A percentile compares a stretch with the other conserved stretches of the same genome.
phyloP scores from a whole-genome alignment of 2,797 vertebrate species.

The Ataeniobius toweri region DNA sequence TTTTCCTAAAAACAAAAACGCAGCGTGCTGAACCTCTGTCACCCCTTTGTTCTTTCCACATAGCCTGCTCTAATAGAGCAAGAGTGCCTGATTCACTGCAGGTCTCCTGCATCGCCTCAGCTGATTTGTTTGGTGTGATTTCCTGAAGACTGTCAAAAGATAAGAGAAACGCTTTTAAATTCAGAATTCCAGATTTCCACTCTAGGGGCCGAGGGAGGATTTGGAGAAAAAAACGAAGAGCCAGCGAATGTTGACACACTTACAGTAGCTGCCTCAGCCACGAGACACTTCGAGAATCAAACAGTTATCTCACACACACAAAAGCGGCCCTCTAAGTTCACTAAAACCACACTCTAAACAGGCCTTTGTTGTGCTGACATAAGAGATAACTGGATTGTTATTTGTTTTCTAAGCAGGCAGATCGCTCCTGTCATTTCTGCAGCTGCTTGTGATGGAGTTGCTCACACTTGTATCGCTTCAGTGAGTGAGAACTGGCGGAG shows the following conservation, averaged over 20 bases:
- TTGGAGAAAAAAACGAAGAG: constrained; percentile 70
- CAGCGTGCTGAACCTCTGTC: constrained; percentile 69
- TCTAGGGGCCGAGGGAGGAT: constrained; percentile 73
- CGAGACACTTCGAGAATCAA: constrained; percentile 78
- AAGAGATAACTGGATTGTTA: constrained; percentile 80
- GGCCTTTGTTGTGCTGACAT: constrained; percentile 80
- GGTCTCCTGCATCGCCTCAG: constrained; percentile 65
- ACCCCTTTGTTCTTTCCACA: constrained; percentile 76
- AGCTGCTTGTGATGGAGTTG: constrained; percentile 71
- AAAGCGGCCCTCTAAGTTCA: constrained; percentile 79
- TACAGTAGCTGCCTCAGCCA: constrained; percentile 76
- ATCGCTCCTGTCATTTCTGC: constrained; percentile 74
- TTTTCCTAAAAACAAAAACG: constrained; percentile 70
- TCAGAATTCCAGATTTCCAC: constrained; percentile 76
- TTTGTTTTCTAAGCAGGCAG: constrained; percentile 79
- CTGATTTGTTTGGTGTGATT: constrained; percentile 78
- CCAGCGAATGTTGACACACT: constrained; percentile 76
- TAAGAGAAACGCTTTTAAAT: constrained; percentile 75
- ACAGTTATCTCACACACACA: constrained; percentile 70
- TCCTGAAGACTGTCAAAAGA: constrained; percentile 80
- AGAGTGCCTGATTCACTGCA: constrained; percentile 68
- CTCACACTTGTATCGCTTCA: constrained; percentile 54
- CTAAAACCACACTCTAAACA: constrained; percentile 79
- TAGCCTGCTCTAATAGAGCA: constrained; percentile 70
- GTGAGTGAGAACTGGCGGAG: constrained; percentile 70